Percentiles rank a stretch among this genome's conserved stretches.
Conservation (phyloP, 2,888 invertebrate genomes). For the Andrena camellia region DNA sequence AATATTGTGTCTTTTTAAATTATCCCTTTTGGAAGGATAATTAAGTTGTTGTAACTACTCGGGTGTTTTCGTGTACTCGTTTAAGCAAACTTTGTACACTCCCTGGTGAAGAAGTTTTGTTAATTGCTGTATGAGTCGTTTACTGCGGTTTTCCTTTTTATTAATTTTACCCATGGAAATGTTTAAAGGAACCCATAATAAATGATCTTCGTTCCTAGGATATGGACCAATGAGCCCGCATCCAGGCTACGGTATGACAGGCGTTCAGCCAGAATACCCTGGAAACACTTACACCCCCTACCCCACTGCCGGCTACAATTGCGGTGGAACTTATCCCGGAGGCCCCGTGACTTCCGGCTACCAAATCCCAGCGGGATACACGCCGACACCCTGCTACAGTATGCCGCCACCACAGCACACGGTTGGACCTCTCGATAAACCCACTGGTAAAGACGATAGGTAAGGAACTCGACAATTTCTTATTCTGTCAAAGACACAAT, state of each 20-base stretch:
- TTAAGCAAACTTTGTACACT: no score
- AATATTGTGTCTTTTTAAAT: neutral
- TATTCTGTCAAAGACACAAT: conserved; percentile 3
- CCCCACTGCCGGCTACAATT: conserved; percentile 88
- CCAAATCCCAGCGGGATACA: conserved; percentile 89
- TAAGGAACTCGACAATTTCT: conserved; percentile 83
- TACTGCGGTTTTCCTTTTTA: no score
- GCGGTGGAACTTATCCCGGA: conserved; percentile 86
- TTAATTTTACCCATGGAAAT: no score
- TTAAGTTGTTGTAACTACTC: no score
- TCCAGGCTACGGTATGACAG: conserved; percentile 92
- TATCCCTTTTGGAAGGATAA: no score
- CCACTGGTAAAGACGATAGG: conserved; percentile 90
- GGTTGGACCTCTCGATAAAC: conserved; percentile 87
- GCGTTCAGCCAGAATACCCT: conserved; percentile 93
- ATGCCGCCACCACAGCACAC: conserved; percentile 93
- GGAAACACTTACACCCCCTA: conserved; percentile 91
- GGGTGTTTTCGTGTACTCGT: no score
- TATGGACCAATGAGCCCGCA: conserved; percentile 94
- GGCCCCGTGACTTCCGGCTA: conserved; percentile 87
- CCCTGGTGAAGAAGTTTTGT: no score
- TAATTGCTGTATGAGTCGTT: no score
- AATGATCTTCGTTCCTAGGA: conserved; percentile 85
- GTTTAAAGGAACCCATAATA: neutral
- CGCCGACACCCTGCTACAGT: conserved; percentile 92